Evolutionary conservation across 2,113 vertebrate species (phyloP).

Genomic region (Tyto alba): DNA sequence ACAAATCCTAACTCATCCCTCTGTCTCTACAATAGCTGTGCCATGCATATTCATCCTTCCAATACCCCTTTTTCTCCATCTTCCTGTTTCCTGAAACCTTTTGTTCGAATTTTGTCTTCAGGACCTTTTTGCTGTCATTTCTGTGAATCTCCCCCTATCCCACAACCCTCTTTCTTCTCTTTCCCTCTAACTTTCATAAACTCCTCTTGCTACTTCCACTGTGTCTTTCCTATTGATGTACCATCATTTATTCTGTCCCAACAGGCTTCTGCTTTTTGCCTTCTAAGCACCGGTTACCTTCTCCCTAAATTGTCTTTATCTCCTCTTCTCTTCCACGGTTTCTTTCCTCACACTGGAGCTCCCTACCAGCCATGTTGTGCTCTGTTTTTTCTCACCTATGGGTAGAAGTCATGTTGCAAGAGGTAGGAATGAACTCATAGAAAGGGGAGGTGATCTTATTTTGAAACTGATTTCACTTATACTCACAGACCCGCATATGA

Average conservation of each 20-base stretch:
- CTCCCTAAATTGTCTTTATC: background rate
- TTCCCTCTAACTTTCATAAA: background rate
- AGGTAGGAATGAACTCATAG: rapidly evolving
- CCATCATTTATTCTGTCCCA: background rate
- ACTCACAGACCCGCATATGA: rapidly evolving
- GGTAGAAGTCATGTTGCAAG: background rate
- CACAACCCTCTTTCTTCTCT: background rate
- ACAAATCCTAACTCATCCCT: background rate
- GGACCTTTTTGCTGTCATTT: background rate
- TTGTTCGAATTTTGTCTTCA: background rate
- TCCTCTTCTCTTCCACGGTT: background rate
- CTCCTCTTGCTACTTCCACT: background rate
- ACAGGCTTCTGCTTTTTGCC: background rate
- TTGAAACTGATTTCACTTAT: background rate
- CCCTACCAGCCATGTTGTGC: background rate
- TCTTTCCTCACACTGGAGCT: background rate
- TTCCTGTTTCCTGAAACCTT: background rate
- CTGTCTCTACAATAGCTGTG: background rate
- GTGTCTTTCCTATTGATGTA: background rate
- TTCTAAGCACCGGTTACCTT: background rate
- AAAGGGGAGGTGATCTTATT: background rate
- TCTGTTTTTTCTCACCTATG: background rate
- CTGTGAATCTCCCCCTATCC: background rate
- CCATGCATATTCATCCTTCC: background rate
- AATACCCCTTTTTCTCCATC: background rate